A percentile compares a stretch with the other conserved stretches of the same genome.
Evolutionary conservation across 2,113 vertebrate genomes (phyloP).

Genomic region (Chiloscyllium plagiosum): DNA sequence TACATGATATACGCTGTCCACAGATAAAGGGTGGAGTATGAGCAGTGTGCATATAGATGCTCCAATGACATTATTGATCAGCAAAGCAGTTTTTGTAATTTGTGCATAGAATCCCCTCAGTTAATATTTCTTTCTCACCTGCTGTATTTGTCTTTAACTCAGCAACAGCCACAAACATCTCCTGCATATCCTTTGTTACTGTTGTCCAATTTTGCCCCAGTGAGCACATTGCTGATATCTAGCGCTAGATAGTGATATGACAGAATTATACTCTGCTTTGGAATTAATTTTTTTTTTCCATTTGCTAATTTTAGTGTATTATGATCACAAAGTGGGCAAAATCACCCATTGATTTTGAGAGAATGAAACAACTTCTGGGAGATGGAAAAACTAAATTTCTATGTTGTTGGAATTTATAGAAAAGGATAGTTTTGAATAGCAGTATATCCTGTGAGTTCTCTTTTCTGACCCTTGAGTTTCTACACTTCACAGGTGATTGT

Average conservation of each 20-base stretch:
- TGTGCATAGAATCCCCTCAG: background rate
- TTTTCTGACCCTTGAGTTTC: background rate
- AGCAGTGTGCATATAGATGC: background rate
- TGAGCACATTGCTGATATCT: background rate
- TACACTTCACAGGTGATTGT: constrained; percentile 72
- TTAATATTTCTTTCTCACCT: background rate
- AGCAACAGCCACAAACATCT: background rate
- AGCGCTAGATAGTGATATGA: background rate
- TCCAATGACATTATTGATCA: background rate
- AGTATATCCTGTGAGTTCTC: background rate
- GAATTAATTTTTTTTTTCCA: background rate
- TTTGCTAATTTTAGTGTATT: background rate
- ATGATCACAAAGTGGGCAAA: background rate
- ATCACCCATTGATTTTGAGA: background rate
- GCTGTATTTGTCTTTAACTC: background rate
- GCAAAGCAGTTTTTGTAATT: background rate
- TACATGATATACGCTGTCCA: background rate
- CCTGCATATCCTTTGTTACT: background rate
- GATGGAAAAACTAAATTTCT: background rate
- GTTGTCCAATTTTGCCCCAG: background rate
- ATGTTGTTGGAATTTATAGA: background rate
- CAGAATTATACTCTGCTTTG: background rate
- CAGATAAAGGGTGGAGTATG: background rate
- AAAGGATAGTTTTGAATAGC: background rate
- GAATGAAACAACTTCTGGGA: background rate